A percentile compares a stretch with the other conserved stretches of the same genome.
Conservation (phyloP, 2,113 vertebrate genomes). For the Callipepla squamata region DNA sequence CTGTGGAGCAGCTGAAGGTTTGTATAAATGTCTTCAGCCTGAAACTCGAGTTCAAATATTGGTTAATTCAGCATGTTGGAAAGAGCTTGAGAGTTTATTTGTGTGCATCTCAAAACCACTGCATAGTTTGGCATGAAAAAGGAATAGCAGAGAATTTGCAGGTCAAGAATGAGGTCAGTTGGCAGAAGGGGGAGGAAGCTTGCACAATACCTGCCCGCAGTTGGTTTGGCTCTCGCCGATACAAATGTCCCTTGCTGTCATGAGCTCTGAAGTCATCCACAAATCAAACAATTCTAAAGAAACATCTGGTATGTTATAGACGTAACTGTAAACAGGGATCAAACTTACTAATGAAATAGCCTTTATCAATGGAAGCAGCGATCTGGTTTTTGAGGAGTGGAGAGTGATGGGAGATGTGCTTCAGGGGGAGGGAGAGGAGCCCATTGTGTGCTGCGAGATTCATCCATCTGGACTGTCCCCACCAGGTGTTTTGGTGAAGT, state of each 20-base stretch:
- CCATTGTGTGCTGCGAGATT: background rate
- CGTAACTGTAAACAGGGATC: background rate
- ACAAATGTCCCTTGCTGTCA: background rate
- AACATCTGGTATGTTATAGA: background rate
- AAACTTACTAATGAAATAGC: background rate
- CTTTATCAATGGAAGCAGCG: background rate
- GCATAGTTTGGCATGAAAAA: conserved; percentile 23
- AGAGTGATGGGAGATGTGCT: background rate
- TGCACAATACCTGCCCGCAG: background rate
- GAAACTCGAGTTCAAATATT: background rate
- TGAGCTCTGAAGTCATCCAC: background rate
- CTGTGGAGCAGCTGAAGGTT: background rate
- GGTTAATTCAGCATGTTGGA: background rate
- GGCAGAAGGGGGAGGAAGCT: conserved; percentile 18
- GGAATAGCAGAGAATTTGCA: background rate
- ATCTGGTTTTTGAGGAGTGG: background rate
- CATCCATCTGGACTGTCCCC: background rate
- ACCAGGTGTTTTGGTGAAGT: conserved; percentile 50
- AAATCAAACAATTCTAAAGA: background rate
- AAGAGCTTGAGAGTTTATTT: conserved; percentile 21
- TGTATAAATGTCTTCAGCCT: background rate
- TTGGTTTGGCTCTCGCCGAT: background rate
- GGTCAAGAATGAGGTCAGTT: conserved; percentile 45
- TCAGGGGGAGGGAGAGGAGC: background rate
- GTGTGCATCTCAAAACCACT: conserved; percentile 6